Percentiles rank a stretch among this genome's conserved stretches.
Conservation (phyloP, 1,140 invertebrate species). For the Adelges cooleyi region DNA sequence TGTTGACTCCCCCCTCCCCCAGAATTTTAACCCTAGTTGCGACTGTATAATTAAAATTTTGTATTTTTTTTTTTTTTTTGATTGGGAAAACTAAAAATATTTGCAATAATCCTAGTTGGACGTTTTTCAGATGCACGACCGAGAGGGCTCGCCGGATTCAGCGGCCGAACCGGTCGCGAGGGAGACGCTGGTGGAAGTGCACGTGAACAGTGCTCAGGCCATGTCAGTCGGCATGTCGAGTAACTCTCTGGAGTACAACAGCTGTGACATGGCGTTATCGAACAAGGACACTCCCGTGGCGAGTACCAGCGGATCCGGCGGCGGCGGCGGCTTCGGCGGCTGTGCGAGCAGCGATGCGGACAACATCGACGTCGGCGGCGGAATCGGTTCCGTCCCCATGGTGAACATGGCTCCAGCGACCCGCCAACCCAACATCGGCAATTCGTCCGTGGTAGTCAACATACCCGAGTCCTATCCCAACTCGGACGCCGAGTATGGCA, state of each 20-base stretch:
- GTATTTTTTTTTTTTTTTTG: no score
- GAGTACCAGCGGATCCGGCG: background rate
- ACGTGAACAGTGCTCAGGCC: conserved; percentile 31
- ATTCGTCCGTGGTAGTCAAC: conserved; percentile 37
- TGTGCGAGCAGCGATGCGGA: background rate
- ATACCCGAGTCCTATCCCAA: conserved; percentile 36
- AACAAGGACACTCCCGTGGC: conserved; percentile 1
- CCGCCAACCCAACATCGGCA: conserved; percentile 37
- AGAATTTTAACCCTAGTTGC: no score
- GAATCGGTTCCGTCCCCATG: background rate
- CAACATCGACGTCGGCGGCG: no score
- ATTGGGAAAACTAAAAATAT: no score
- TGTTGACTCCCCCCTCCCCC: no score
- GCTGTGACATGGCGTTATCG: background rate
- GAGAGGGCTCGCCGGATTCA: conserved; percentile 1
- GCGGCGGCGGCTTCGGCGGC: conserved; percentile 27
- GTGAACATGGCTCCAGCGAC: conserved; percentile 33
- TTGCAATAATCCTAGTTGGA: no score
- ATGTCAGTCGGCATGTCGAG: conserved; percentile 32
- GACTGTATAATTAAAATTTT: no score
- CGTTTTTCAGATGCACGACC: conserved; percentile 25
- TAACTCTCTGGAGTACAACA: conserved; percentile 14
- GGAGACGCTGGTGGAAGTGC: conserved; percentile 38
- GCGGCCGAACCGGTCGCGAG: conserved; percentile 2
- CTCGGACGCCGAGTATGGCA: conserved; percentile 36